phyloP scores from a whole-genome alignment of 2,113 vertebrate species.

The Strix aluco region DNA sequence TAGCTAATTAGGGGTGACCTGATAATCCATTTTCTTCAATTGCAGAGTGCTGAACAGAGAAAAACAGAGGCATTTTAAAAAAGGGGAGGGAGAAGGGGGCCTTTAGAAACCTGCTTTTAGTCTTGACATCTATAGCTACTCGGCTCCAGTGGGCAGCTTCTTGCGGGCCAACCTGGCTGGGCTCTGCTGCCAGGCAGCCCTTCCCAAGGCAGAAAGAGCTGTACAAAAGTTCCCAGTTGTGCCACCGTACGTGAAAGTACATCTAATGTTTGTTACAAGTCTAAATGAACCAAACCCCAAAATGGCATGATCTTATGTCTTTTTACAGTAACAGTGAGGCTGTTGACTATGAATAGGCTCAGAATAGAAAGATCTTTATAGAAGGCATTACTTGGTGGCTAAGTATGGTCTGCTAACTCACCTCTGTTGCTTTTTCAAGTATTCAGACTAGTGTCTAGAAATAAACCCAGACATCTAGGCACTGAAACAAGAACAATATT shows the following conservation, averaged over 20 bases:
- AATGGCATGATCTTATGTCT: background rate
- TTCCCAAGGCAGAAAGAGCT: background rate
- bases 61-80: background rate
- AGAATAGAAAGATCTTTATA: background rate
- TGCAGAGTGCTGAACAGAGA: background rate
- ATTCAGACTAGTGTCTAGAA: background rate
- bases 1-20: background rate
- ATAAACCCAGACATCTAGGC: background rate
- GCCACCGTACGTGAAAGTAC: fast-evolving
- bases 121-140: background rate
- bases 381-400: background rate
- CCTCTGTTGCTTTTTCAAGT: background rate
- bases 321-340: background rate
- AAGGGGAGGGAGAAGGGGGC: fast-evolving
- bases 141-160: background rate
- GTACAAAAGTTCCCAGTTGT: background rate
- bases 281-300: background rate
- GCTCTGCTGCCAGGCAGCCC: background rate
- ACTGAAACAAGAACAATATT: slow-evolving; percentile 4
- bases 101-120: background rate
- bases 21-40: background rate
- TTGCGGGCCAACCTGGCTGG: fast-evolving
- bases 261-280: background rate
- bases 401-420: background rate
- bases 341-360: background rate